Percentiles rank a stretch among this genome's conserved stretches.
These are phyloP conservation scores for Oscheius sp. DNA, from an alignment of 2,888 invertebrate species.

Conservation along the genomic window DNA sequence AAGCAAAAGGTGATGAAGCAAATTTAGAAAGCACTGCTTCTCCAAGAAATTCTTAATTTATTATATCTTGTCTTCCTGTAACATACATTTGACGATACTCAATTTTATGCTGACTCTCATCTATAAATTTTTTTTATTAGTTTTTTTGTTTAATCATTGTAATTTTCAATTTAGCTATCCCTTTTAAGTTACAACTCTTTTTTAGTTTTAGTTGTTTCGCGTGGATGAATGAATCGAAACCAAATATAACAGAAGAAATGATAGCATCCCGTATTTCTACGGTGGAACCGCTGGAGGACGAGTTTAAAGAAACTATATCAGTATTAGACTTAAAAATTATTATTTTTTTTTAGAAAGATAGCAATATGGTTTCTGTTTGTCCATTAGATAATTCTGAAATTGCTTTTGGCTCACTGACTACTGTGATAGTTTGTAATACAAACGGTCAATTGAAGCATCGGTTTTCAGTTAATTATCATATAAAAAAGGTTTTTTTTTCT, in stretches of 20 bases:
- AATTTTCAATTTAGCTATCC: no score
- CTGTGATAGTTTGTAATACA: not conserved
- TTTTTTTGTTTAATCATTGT: not conserved
- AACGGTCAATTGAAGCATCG: not conserved
- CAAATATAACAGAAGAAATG: not conserved
- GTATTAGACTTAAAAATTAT: no score
- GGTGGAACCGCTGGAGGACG: not conserved
- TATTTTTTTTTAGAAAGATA: no score
- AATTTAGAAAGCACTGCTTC: not conserved
- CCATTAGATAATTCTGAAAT: not conserved
- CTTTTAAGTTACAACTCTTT: no score
- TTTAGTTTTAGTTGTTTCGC: not conserved
- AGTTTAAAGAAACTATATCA: not conserved
- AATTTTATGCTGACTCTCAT: not conserved
- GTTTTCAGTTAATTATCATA: slow-evolving; percentile 7
- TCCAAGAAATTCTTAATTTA: not conserved
- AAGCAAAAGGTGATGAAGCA: slow-evolving; percentile 7
- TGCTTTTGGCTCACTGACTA: not conserved
- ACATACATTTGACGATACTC: slow-evolving; percentile 14
- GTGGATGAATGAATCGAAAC: slow-evolving; percentile 18
- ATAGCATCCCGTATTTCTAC: not conserved
- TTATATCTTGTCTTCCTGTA: not conserved
- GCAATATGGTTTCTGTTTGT: no score
- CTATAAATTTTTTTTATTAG: not conserved
- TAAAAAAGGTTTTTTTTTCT: slow-evolving; percentile 7